phyloP scores from a whole-genome alignment of 2,113 vertebrate genomes.

The Lycocorax pyrrhopterus region DNA sequence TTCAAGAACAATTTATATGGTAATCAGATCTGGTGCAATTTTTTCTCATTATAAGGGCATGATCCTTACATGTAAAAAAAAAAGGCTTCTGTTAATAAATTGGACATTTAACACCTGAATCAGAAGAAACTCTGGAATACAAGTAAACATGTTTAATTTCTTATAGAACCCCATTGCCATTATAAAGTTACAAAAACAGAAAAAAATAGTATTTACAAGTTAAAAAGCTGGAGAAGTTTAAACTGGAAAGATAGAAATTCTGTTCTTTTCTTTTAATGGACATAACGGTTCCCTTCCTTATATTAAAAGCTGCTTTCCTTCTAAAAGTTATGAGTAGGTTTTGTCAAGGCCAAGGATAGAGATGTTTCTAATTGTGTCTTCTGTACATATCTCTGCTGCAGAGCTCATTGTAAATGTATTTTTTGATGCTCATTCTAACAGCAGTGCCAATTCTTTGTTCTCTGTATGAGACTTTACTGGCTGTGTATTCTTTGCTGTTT shows the following conservation, averaged over 20 bases:
- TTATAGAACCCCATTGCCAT: neutral
- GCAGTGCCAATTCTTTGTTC: neutral
- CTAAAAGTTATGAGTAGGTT: neutral
- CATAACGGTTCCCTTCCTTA: neutral
- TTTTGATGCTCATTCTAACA: neutral
- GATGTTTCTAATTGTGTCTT: neutral
- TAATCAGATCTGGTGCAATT: neutral
- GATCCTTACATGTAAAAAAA: neutral
- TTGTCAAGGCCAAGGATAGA: neutral
- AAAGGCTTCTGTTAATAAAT: neutral
- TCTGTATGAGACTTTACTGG: neutral
- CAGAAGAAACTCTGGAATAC: neutral
- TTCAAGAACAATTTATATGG: slow-evolving; percentile 21
- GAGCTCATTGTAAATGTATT: neutral
- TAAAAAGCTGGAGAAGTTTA: neutral
- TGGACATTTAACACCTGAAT: neutral
- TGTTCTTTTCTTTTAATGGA: neutral
- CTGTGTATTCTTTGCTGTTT: neutral
- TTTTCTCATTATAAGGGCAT: neutral
- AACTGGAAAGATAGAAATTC: neutral
- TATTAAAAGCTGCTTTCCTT: neutral
- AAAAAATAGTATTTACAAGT: neutral
- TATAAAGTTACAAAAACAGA: neutral
- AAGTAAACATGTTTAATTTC: neutral
- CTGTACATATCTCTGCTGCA: neutral